Base-by-base conservation (phyloP, 2,797 vertebrate species). In the Morelia viridis region DNA sequence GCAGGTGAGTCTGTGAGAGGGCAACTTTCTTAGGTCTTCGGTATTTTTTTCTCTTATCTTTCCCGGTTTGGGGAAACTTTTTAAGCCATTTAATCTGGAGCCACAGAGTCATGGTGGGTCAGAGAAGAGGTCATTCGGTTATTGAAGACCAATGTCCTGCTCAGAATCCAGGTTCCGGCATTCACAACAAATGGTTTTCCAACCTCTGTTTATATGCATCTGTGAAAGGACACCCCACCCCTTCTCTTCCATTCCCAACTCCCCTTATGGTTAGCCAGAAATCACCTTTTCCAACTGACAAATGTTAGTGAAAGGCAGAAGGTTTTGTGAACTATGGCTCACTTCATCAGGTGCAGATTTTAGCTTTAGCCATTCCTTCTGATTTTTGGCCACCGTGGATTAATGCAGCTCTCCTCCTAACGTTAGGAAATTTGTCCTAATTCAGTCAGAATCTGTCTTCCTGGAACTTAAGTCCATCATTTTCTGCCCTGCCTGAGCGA, bases 1-100 rank as follows among this genome's bases (percentile, higher is more conserved):
- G 4, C 99, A 99, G 98, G 99, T 98, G 94, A 98, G 97, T 15
- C 35, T 41, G 0, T 2, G 1, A 3, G 19, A 90, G 31, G 4
- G 76, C 65, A 35, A 6, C 19, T n/a, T 0, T 91, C 85, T 53
- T 91, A 19, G 58, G 89, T 5, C 17, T 94, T 92, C 86, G 91
- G n/a, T 91, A 89, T 91, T 88, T 0, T 17, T 35, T 11, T 26
- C 26, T n/a, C 28, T 8, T 5, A 7, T 35, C 41, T 2, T n/a
- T 12, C 62, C 41, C 56, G 50, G 26, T 17, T 60, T 76, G n/a
- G 85, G 46, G 7, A 3, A 9, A 3, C 19, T 31, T 15, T 28
- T 53, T n/a, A 1, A 50, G 10, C 15, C 58, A 1, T 12, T 85
- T n/a, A 76, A 26, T 84, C 80, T 9, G 76, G 76, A 68, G 31